Evolutionary conservation across 1,140 invertebrate genomes (phyloP).

Genomic region (Brachionus plicatilis): DNA sequence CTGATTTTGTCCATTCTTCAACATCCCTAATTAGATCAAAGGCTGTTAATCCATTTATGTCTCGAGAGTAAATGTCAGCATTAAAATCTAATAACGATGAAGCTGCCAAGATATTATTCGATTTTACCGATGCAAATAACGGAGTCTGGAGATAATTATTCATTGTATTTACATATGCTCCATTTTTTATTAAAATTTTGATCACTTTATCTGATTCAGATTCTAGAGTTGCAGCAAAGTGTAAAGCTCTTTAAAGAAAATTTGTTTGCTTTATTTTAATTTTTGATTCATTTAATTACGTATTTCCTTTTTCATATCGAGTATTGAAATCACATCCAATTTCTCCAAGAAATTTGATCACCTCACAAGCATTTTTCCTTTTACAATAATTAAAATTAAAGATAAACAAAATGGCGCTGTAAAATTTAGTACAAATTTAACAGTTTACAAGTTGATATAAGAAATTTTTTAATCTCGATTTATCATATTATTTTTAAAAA

Average conservation of each 20-base stretch:
- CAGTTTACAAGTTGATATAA: too few relatives aligned
- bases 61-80: neutral
- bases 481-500: too few relatives aligned
- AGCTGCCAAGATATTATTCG: conserved; percentile 50
- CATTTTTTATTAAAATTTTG: conserved; percentile 47
- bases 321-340: neutral
- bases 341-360: neutral
- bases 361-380: neutral
- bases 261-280: neutral
- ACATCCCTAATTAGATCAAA: conserved; percentile 53
- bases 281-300: conserved; percentile 43
- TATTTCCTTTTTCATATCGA: conserved; percentile 48
- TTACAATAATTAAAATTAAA: neutral
- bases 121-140: conserved; percentile 50
- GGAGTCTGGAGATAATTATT: conserved; percentile 49
- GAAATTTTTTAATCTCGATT: too few relatives aligned
- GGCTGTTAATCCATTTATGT: conserved; percentile 48
- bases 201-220: conserved; percentile 42
- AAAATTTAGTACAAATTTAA: too few relatives aligned
- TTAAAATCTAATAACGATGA: conserved; percentile 42
- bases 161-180: conserved; percentile 47
- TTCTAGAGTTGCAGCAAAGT: neutral
- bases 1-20: conserved; percentile 54
- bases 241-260: neutral
- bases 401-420: too few relatives aligned